Conservation (phyloP, 2,888 invertebrate species). For the Drosophila greeni region DNA sequence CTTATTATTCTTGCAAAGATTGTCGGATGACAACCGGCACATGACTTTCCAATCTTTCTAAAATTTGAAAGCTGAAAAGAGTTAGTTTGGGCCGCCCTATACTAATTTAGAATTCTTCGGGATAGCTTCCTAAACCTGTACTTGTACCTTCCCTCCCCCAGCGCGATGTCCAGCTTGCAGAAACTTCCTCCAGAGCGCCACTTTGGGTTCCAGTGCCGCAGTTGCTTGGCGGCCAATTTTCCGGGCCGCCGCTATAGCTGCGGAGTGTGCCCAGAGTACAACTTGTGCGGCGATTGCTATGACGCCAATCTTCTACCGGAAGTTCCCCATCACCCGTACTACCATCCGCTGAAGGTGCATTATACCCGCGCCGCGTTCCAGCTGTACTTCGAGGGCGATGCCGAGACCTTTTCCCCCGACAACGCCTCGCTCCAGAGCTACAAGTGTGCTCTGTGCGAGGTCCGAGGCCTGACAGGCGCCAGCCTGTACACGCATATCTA, state of each 20-base stretch:
- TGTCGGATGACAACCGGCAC: not conserved
- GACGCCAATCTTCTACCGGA: constrained; percentile 31
- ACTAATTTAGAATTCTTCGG: not conserved
- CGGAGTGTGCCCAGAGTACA: constrained; percentile 43
- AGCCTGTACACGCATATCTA: constrained; percentile 36
- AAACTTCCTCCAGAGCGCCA: constrained; percentile 39
- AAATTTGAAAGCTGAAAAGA: not conserved
- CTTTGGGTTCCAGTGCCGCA: constrained; percentile 42
- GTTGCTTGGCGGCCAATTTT: constrained; percentile 32
- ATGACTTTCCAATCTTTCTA: no score
- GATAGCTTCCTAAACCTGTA: not conserved
- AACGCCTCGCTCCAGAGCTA: constrained; percentile 48
- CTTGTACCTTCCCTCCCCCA: not conserved
- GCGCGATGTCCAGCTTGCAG: constrained; percentile 1
- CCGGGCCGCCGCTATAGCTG: constrained; percentile 54
- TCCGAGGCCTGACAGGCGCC: constrained; percentile 18
- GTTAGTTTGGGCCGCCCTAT: not conserved
- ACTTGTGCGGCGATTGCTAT: constrained; percentile 49
- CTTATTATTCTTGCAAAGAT: not conserved
- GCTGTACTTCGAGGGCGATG: constrained; percentile 40
- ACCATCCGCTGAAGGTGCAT: constrained; percentile 47
- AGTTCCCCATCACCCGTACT: constrained; percentile 37
- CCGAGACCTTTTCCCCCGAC: constrained; percentile 29
- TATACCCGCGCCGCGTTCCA: constrained; percentile 44
- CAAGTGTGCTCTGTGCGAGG: constrained; percentile 48